A percentile compares a stretch with the other conserved stretches of the same genome.
These are phyloP conservation scores for Amphipyra berbera DNA, from an alignment of 2,888 invertebrate species.

Conservation along the genomic window DNA sequence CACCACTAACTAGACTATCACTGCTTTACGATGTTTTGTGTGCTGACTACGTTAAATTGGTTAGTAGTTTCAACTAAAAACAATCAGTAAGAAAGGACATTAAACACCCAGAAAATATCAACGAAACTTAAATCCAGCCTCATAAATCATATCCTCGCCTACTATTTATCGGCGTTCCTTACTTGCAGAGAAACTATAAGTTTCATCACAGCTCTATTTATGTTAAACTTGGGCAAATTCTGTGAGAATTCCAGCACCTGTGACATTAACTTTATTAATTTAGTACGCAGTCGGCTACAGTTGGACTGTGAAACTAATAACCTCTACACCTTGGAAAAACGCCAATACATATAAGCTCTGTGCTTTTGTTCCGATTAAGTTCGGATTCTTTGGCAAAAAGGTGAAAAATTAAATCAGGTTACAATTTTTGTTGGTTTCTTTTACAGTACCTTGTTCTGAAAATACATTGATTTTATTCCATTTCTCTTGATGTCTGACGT, in stretches of 20 bases:
- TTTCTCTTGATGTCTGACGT: no score
- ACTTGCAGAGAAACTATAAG: constrained; percentile 34
- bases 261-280: constrained; percentile 62
- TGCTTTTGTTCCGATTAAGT: constrained; percentile 1
- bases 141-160: constrained; percentile 31
- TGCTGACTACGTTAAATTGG: no score
- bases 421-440: background rate
- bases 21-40: no score
- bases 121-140: background rate
- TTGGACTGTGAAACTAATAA: constrained; percentile 33
- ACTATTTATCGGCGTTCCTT: constrained; percentile 29
- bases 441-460: background rate
- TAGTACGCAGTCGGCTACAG: constrained; percentile 31
- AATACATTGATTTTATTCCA: no score
- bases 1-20: no score
- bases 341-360: constrained; percentile 8
- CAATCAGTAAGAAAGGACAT: no score
- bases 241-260: constrained; percentile 57
- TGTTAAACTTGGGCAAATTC: constrained; percentile 48
- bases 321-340: constrained; percentile 22
- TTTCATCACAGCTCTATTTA: constrained; percentile 52
- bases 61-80: no score
- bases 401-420: background rate
- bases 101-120: background rate
- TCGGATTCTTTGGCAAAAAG: background rate